Conservation (phyloP, 1,140 invertebrate genomes). For the Hermatobates lingyangjiaoensis region DNA sequence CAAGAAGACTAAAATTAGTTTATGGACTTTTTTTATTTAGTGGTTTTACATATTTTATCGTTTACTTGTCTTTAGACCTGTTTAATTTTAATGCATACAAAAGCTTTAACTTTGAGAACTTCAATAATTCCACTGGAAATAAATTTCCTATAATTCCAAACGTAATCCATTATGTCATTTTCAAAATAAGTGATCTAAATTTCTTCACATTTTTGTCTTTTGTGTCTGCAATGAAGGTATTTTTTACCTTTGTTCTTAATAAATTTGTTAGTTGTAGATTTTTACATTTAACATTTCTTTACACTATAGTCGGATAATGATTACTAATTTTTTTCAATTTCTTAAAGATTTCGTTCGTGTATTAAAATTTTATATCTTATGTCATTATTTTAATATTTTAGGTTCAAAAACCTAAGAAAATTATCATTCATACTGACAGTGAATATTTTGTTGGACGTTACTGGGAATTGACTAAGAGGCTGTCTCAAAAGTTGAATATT, state of each 20-base stretch:
- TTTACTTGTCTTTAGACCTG: not conserved
- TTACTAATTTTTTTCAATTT: not conserved
- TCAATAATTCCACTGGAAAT: conserved; percentile 4
- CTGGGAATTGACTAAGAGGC: conserved; percentile 14
- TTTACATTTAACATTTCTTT: not conserved
- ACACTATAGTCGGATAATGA: not conserved
- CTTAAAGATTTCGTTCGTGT: not conserved
- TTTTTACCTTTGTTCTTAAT: conserved; percentile 3
- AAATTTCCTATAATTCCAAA: conserved; percentile 14
- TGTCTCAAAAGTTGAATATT: conserved; percentile 7
- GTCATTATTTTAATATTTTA: conserved; percentile 11
- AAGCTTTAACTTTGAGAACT: conserved; percentile 3
- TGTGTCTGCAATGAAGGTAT: conserved; percentile 18
- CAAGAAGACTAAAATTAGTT: not conserved
- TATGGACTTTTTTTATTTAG: not conserved
- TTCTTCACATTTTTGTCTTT: conserved; percentile 19
- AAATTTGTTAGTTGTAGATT: not conserved
- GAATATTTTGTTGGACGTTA: conserved; percentile 16
- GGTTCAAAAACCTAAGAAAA: conserved; percentile 17
- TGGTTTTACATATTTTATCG: not conserved
- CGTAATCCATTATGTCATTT: conserved; percentile 21
- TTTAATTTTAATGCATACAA: not conserved
- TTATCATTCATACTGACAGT: conserved; percentile 18
- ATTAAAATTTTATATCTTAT: not conserved
- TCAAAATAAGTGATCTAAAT: conserved; percentile 15